Base-by-base conservation (phyloP, 92 coral and sea anemone species). In the Parazoanthus swiftii region DNA sequence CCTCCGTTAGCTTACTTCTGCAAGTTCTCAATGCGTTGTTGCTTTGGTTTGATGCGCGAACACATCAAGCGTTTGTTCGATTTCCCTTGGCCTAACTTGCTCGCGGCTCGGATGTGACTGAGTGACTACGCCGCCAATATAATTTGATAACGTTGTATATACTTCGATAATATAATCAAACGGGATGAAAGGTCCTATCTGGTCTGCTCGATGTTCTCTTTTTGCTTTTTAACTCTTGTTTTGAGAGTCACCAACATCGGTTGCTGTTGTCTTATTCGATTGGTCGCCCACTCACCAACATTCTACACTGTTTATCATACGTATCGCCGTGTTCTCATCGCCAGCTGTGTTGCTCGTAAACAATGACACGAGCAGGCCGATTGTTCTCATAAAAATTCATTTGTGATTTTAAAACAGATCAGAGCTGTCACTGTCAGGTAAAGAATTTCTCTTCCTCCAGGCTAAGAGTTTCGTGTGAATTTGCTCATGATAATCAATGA, bases 301-400 rank as follows among this genome's bases (percentile, higher is more conserved):
- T 81, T 63, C 73, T 4, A 58, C 68, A 9, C 59, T 56, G 0
- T 43, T 36, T 71, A 29, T 71, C 56, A 67, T 71, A 26, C 77
- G 59, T 18, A 14, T 4, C 26, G 15, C 65, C 46, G 26, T 35
- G 51, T 51, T 18, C 50, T 35, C 48, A 36, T 48, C 46, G 26
- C 10, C 86, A 84, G 78, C 79, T 71, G 77, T 21, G 23, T 43
- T 38, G 35, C 46, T 59, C 48, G 50, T 70, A 70, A 83, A 84
- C 78, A 70, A 84, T 84, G 33, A 9, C 2, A 4, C 44, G 10
- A 20, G 29, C 87, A 46, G 72, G 25, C 65, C 78, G 66, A 38
- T 84, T 18, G 66, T 46, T 72, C 79, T 70, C 79, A 84, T 84
- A 59, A 84, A 84, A 84, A 71, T 84, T 84, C 87, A 84, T 70